Base-by-base conservation (phyloP, 1,140 invertebrate species). In the Trichonephila clavata region DNA sequence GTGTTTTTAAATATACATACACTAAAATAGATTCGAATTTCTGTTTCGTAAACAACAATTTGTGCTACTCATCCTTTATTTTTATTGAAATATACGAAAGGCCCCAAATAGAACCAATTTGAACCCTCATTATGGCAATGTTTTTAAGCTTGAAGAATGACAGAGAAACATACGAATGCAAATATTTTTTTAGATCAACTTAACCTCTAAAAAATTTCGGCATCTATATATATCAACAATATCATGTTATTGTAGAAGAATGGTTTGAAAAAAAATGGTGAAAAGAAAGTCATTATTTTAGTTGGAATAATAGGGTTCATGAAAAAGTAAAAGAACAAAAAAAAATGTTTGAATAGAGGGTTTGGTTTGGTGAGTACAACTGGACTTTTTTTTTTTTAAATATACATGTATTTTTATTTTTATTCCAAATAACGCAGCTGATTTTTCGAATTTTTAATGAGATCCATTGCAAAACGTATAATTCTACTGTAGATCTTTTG, bases 381-480 rank as follows among this genome's bases (percentile, higher is more conserved):
- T 4, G 27, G 18, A 39, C 6, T 3, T 32, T 32, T 71, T 71
- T 24, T 24, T 71, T 1, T 71, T 71, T 32, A 27, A 10, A 20
- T 65, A 65, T 65, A 2, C 32, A 39, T 39, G 4, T 39, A 39
- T 39, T 77, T 77, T 24, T 13, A 50, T 61, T 65, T 68, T 68
- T 68, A 24, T 83, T 50, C 39, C 16, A 57, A 57, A 83, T 59
- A 83, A 83, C 0, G n/a, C 21, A 83, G 20, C 21, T 43, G 39
- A 88, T 24, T 63, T n/a, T 71, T 88, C n/a, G 43, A 27, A 71
- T 88, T 88, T 88, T 88, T 88, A 88, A 88, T 88, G 86, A 88
- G 86, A 20, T 20, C 32, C 21, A 88, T 68, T 88, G 13, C 21
- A 14, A 57, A 59, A 16, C 20, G 21, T 59, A 57, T 24, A 24